Base-by-base conservation (phyloP, 2,113 vertebrate species). In the Oxyruncus cristatus region DNA sequence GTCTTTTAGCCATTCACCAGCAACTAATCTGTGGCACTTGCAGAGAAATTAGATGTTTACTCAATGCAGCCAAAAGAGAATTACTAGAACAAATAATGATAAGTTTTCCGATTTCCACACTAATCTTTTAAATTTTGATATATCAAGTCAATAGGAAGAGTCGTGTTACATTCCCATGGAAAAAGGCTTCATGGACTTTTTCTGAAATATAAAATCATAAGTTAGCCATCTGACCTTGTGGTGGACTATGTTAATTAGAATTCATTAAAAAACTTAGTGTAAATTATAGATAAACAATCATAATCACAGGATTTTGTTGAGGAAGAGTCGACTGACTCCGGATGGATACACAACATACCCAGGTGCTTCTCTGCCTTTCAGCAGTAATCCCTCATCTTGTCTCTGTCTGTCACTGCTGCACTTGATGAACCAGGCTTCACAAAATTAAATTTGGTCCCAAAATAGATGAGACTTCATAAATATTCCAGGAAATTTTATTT, bases 101-200 rank as follows among this genome's bases (percentile, higher is more conserved):
- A 88, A 70, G 11, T 83, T 91, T 95, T 95, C 81, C 74, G 14
- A 33, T 97, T 95, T 76, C 85, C 85, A 47, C 53, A 14, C 56
- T 82, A 35, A 59, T 75, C 79, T 78, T 78, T 52, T 24, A 61
- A 41, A 61, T 75, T 82, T 66, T 85, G 74, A 61, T 82, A 24
- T 55, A 85, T 55, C 3, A 24, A 90, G 80, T 58, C 3, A 4
- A 33, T 87, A 44, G 68, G 32, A 67, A 66, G 44, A 79, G 44
- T 94, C 30, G 3, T 23, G 42, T 91, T 77, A 30, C 50, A 5
- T 78, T 82, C 58, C 39, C 39, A 2, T 82, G 86, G 94, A 75
- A 42, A 89, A 75, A 85, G 77, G 19, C 39, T n/a, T 81, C 2
- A 8, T 20, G 59, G 74, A 37, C 17, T 71, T 95, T 84, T 93